A percentile compares a stretch with the other conserved stretches of the same genome.
These are phyloP conservation scores for Nothoprocta perdicaria DNA, from an alignment of 2,113 vertebrate species.

Conservation along the genomic window DNA sequence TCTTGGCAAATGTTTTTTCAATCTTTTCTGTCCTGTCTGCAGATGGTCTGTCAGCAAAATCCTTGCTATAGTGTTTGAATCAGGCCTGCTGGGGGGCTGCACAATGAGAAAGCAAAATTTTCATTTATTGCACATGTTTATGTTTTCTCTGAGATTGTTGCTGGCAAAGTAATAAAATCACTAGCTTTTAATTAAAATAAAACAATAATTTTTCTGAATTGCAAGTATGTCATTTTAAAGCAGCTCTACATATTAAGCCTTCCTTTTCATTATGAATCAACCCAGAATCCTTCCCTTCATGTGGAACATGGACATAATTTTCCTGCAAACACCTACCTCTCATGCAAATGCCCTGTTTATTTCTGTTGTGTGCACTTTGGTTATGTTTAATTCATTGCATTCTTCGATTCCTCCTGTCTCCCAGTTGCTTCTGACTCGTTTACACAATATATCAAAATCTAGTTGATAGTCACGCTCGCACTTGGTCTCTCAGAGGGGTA, in stretches of 20 bases:
- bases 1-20: constrained; percentile 20
- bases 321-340: constrained; percentile 30
- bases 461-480: neutral
- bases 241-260: neutral
- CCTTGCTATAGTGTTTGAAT: constrained; percentile 3
- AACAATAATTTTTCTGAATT: constrained; percentile 28
- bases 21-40: constrained; percentile 4
- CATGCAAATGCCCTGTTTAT: constrained; percentile 31
- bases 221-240: constrained; percentile 32
- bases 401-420: constrained; percentile 3
- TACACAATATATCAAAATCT: neutral
- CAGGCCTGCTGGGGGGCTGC: constrained; percentile 15
- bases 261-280: constrained; percentile 19
- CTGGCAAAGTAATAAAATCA: neutral
- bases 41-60: constrained; percentile 26
- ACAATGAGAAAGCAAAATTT: constrained; percentile 22
- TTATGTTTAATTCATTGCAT: constrained; percentile 48
- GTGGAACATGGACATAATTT: neutral
- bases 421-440: constrained; percentile 9
- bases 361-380: constrained; percentile 8
- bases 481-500: neutral
- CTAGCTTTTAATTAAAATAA: constrained; percentile 47
- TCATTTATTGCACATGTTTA: constrained; percentile 3
- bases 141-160: neutral
- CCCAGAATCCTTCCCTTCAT: neutral